Base-by-base conservation (phyloP, 1,140 invertebrate genomes). In the Planococcus citri region DNA sequence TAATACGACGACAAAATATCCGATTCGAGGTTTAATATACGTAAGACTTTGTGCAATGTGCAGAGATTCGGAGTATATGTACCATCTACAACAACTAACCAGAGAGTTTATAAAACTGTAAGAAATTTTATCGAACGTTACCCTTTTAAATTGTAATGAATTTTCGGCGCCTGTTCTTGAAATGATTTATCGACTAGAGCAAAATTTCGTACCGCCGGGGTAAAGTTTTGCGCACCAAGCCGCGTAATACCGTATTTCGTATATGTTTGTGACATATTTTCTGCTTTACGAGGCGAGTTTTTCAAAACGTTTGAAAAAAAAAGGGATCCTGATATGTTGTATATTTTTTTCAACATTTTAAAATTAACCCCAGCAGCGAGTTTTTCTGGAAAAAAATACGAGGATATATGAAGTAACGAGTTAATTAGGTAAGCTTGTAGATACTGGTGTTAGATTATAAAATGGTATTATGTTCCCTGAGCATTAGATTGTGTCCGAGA, bases 61-160 rank as follows among this genome's bases (percentile, higher is more conserved):
- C n/a, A n/a, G n/a, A n/a, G n/a, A n/a, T n/a, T n/a, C n/a, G n/a
- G n/a, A n/a, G n/a, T n/a, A n/a, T n/a, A n/a, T n/a, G n/a, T n/a
- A n/a, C n/a, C n/a, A n/a, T n/a, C n/a, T n/a, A n/a, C n/a, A n/a
- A n/a, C n/a, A n/a, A n/a, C n/a, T n/a, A n/a, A n/a, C n/a, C n/a
- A n/a, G 21, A 60, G 20, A 60, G 57, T 60, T 9, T 20, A 60
- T 20, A 60, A 60, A 17, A 60, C 33, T 37, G 33, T 37, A 22
- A 60, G 57, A 60, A 60, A 60, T 60, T 60, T 22, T 60, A 20
- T 64, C 22, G 60, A 64, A 64, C 60, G 60, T 64, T 25, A 25
- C 14, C 60, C 60, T 64, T 60, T 64, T 64, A 64, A 64, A 64
- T 64, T 25, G 60, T 64, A 64, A 64, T 64, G 60, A 64, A 64